A percentile compares a stretch with the other conserved stretches of the same genome.
Evolutionary conservation across 2,113 vertebrate genomes (phyloP).

Genomic region (Lophius piscatorius): DNA sequence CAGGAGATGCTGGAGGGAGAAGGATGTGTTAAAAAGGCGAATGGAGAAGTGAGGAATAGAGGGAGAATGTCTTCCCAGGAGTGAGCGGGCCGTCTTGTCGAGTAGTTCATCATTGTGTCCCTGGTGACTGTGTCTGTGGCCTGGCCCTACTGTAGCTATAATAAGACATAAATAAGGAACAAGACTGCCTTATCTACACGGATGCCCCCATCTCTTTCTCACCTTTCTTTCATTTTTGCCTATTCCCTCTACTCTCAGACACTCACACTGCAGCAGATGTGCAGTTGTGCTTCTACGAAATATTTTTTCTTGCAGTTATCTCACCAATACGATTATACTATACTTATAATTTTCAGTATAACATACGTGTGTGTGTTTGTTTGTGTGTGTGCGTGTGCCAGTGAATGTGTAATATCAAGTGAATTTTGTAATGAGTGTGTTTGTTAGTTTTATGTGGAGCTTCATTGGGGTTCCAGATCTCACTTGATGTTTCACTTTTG

Average conservation of each 20-base stretch:
- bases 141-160: conserved; percentile 80
- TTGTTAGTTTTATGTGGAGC: conserved; percentile 42
- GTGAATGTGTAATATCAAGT: conserved; percentile 30
- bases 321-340: conserved; percentile 29
- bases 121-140: conserved; percentile 80
- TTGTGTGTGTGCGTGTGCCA: conserved; percentile 10
- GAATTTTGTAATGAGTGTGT: conserved; percentile 59
- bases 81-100: conserved; percentile 76
- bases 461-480: conserved; percentile 55
- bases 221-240: conserved; percentile 9
- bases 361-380: conserved; percentile 9
- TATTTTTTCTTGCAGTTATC: conserved; percentile 48
- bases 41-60: conserved; percentile 50
- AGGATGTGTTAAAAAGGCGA: conserved; percentile 59
- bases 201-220: conserved; percentile 68
- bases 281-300: conserved; percentile 46
- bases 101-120: conserved; percentile 81
- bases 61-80: conserved; percentile 75
- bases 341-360: no score
- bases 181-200: conserved; percentile 75
- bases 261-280: conserved; percentile 38
- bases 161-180: conserved; percentile 83
- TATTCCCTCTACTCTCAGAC: conserved; percentile 20
- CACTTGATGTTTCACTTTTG: conserved; percentile 60
- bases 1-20: conserved; percentile 48